phyloP scores from a whole-genome alignment of 2,797 vertebrate species.

The Buceros bicornis region DNA sequence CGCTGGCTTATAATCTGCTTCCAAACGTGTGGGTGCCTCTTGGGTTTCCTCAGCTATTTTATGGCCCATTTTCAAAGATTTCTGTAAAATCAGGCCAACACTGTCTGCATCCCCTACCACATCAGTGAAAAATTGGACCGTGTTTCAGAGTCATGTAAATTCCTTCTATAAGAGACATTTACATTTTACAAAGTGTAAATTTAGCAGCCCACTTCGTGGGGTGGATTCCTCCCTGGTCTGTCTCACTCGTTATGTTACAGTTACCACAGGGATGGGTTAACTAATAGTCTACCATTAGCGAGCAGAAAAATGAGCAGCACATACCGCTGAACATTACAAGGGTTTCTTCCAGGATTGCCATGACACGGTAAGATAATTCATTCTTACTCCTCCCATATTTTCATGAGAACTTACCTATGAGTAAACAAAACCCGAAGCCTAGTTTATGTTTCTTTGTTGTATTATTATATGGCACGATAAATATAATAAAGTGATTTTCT shows the following conservation, averaged over 20 bases:
- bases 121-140: constrained; percentile 63
- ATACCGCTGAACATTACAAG: neutral
- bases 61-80: constrained; percentile 82
- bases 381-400: neutral
- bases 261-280: neutral
- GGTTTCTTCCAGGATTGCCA: neutral
- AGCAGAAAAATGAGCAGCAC: neutral
- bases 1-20: constrained; percentile 82
- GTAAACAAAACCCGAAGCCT: neutral
- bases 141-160: constrained; percentile 72
- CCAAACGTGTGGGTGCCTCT: constrained; percentile 83
- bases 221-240: neutral
- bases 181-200: constrained; percentile 71
- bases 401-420: constrained; percentile 1
- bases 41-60: constrained; percentile 82
- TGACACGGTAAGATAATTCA: constrained; percentile 27
- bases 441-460: neutral
- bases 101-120: constrained; percentile 74
- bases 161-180: constrained; percentile 71
- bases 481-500: constrained; percentile 9
- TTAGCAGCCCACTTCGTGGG: constrained; percentile 45
- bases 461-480: neutral
- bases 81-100: constrained; percentile 60
- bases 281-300: neutral
- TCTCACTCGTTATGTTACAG: neutral